These are phyloP conservation scores for Magallana ariakensis DNA, from an alignment of 1,140 invertebrate genomes.

Conservation along the genomic window DNA sequence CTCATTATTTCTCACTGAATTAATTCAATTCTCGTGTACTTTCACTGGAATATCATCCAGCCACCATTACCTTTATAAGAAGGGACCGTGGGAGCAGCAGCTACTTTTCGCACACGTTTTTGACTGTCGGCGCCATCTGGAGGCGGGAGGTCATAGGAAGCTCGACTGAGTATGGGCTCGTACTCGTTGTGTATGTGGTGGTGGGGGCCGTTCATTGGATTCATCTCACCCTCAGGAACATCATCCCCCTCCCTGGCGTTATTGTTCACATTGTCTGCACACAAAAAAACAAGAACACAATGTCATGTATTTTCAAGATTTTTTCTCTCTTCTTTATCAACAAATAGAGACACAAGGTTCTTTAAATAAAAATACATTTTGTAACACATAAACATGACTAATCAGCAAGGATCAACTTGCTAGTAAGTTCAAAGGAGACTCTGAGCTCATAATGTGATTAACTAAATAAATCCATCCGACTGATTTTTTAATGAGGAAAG, in stretches of 20 bases:
- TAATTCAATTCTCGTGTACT: not conserved
- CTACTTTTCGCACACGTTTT: conserved; percentile 70
- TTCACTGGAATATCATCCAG: not conserved
- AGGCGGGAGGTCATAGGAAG: conserved; percentile 49
- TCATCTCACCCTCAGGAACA: not conserved
- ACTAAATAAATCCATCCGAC: no score
- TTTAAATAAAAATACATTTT: no score
- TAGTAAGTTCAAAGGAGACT: no score
- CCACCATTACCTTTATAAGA: conserved; percentile 70
- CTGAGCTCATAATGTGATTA: no score
- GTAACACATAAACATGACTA: no score
- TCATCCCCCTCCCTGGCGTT: not conserved
- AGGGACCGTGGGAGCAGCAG: conserved; percentile 69
- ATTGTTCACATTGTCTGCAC: not conserved
- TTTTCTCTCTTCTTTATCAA: no score
- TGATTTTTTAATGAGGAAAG: no score
- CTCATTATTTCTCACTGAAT: not conserved
- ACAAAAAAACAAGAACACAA: not conserved
- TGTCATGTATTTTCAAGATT: no score
- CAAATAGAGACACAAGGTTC: no score
- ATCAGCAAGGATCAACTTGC: no score
- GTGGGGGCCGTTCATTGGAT: conserved; percentile 41
- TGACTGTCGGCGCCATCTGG: conserved; percentile 60
- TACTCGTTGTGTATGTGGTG: conserved; percentile 59
- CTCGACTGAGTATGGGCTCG: conserved; percentile 58